Base-by-base conservation (phyloP, 2,113 vertebrate genomes). In the Scomber scombrus region DNA sequence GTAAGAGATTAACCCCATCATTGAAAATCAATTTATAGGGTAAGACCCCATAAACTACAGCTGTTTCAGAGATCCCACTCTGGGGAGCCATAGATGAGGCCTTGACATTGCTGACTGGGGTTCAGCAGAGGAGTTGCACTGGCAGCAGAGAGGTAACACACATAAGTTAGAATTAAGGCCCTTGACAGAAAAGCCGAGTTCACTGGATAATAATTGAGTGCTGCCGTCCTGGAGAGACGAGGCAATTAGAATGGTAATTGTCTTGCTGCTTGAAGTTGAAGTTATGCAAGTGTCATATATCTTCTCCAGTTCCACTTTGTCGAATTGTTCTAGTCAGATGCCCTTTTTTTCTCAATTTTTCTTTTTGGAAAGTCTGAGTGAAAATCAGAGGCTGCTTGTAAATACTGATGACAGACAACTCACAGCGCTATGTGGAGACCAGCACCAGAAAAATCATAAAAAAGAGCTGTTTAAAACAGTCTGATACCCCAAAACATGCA, bases 11-110 rank as follows among this genome's bases (percentile, higher is more conserved):
- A 71, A 78, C 23, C 51, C 15, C 23, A 63, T 78, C 64, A 45
- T 10, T 67, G 45, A 46, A 51, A 51, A 61, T 16, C 11, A 10
- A 18, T 81, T 82, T 51, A 76, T 43, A 64, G 49, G 54, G 43
- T 14, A 12, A 81, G 62, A 40, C 19, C 47, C n/a, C 73, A 31
- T 70, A 55, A 78, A 78, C 46, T 73, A 21, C 12, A 18, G 31
- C 46, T 21, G 10, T 75, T 81, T 66, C 18, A 29, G 1, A 77
- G 54, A 62, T 66, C 47, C 34, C 21, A 19, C 52, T 62, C 40
- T 3, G 19, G 43, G 62, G 73, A 57, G 54, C 18, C 47, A 43
- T 7, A 58, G 54, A 82, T 45, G 29, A 4, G 73, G 18, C 49
- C 57, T 73, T 49, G 11, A 19, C 46, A 29, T 16, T 18, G 31